Base-by-base conservation (phyloP, 2,888 invertebrate genomes). In the Synergus umbraculus region DNA sequence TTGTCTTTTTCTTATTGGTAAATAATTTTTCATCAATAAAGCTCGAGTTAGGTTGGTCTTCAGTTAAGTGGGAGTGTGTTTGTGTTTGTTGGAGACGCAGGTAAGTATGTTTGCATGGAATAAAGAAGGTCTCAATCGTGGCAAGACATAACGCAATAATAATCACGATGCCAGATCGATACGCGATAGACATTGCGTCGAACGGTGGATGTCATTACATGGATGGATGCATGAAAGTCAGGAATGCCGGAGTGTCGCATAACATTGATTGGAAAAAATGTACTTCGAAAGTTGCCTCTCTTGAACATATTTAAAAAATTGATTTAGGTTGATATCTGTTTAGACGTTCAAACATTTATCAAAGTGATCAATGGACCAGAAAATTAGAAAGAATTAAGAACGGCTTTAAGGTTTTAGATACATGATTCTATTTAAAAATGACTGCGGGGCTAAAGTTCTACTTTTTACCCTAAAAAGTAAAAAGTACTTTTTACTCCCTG, bases 111-210 rank as follows among this genome's bases (percentile, higher is more conserved):
- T 78, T 83, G 79, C 81, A 78, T 54, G 78, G 49, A 78, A 80
- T 86, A 85, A 88, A 88, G 86, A 87, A 89, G 90, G 89, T 89
- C 90, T 90, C 89, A 90, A 90, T 90, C 87, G 84, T 67, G 84
- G 82, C 82, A 80, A 84, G 85, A 86, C 84, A 83, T 87, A 88
- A 88, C 86, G 87, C 89, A 89, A 90, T 90, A 90, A 89, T 87
- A 88, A 90, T 89, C 87, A 89, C 87, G 87, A 88, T 86, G 88
- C 84, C 87, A 88, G 90, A 90, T 90, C 90, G 90, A 90, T 90
- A 88, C 86, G 87, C 86, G 89, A 89, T 88, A 88, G 86, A 85
- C 85, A 85, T 87, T 85, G 87, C 85, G 85, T 86, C 87, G 86
- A 82, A 79, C 79, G 78, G 76, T 83, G 85, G 85, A 85, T 86